A percentile compares a stretch with the other conserved stretches of the same genome.
These are phyloP conservation scores for Babylonia areolata DNA, from an alignment of 1,140 invertebrate species.

Conservation along the genomic window DNA sequence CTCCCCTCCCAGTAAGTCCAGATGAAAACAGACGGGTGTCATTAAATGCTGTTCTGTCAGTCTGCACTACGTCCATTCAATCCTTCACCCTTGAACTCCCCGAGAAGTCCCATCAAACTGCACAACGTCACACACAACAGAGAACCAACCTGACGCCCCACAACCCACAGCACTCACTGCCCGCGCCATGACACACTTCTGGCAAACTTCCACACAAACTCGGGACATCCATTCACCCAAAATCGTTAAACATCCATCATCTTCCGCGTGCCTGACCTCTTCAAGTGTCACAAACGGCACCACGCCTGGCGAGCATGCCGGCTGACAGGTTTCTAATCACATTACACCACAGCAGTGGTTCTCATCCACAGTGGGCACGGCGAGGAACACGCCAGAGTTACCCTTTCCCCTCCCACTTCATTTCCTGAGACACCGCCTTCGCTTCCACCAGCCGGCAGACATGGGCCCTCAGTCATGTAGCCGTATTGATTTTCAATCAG, in stretches of 20 bases:
- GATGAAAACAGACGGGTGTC: no score
- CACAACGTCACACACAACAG: not conserved
- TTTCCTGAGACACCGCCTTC: not conserved
- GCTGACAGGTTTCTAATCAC: not conserved
- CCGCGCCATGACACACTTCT: not conserved
- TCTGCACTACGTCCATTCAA: no score
- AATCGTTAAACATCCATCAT: slow-evolving; percentile 9
- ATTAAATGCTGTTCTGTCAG: no score
- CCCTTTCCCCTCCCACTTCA: not conserved
- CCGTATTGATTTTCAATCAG: slow-evolving; percentile 18
- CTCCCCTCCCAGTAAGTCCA: no score
- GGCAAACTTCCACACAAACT: not conserved
- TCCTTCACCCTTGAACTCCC: no score
- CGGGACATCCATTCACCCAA: not conserved
- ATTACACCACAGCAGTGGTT: not conserved
- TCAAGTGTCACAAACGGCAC: not conserved
- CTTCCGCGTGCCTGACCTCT: not conserved
- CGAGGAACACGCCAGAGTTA: not conserved
- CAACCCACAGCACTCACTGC: not conserved
- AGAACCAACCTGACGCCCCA: not conserved
- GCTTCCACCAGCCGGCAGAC: not conserved
- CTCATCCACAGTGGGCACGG: not conserved
- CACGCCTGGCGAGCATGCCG: no score
- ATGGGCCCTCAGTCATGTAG: not conserved
- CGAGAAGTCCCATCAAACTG: not conserved